Evolutionary conservation across 2,797 vertebrate genomes (phyloP).

Genomic region (Petrocephalus sullivani): DNA sequence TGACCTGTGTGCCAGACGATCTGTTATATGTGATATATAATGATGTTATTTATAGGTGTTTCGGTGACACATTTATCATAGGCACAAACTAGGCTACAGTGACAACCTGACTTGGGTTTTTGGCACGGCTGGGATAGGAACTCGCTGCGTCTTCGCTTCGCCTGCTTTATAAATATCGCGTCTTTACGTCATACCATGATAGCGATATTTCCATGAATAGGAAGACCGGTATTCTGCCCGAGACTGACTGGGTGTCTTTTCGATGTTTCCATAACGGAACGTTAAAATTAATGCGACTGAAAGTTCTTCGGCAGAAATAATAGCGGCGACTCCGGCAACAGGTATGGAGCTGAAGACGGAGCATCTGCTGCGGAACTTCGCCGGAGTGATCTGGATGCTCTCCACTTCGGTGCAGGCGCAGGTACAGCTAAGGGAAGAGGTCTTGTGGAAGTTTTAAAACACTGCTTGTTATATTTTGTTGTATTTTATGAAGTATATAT

Average conservation of each 20-base stretch:
- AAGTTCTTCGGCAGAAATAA: not conserved
- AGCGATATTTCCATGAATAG: not conserved
- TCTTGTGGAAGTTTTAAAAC: not conserved
- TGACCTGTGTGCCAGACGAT: not conserved
- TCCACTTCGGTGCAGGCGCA: slow-evolving; percentile 1
- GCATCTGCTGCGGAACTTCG: not conserved
- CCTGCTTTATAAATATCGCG: not conserved
- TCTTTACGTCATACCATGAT: not conserved
- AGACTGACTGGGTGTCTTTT: not conserved
- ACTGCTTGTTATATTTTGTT: not conserved
- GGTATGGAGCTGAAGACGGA: not conserved
- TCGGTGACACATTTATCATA: not conserved
- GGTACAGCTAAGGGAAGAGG: not conserved
- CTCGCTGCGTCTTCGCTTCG: not conserved
- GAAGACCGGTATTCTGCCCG: not conserved
- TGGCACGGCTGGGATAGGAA: not conserved
- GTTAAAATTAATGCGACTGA: not conserved
- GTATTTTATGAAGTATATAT: not conserved
- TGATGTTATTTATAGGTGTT: not conserved
- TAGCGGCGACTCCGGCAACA: not conserved
- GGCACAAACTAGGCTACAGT: not conserved
- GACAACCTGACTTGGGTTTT: not conserved
- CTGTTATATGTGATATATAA: not conserved
- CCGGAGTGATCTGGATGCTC: not conserved
- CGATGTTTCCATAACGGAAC: not conserved